Evolutionary conservation across 2,888 invertebrate species (phyloP), one percentile per base, ranked within the genome.

Genomic region (Calameuta idolon): DNA sequence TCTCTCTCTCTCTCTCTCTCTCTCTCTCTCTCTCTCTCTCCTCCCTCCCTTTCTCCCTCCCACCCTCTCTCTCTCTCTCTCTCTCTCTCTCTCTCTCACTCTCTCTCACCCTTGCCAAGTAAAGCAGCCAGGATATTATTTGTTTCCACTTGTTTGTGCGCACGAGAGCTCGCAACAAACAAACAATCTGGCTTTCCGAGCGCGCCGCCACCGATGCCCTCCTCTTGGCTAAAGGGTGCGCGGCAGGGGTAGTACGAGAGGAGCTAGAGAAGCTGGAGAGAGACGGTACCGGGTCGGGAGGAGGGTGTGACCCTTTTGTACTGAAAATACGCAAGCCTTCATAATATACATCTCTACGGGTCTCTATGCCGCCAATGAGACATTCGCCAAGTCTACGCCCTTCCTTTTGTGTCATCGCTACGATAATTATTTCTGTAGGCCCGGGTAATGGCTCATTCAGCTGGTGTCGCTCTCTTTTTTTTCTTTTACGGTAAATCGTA

Each of bases 401-500:
- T 85, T 89, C 88, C 87, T 88, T 84, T 80, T 81, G 81, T 81
- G 78, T 80, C 80, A 77, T 83, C 81, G 85, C 87, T 86, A 88
- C 88, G 90, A 90, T 90, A 90, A 90, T 91, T 90, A 90, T 90
- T 89, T 88, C 88, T 89, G 88, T 88, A 87, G 86, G 86, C 78
- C 77, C 77, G 79, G 78, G 87, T 90, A 91, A 91, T 91, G 90
- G 90, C 90, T 91, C 91, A 91, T 91, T 90, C 90, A 89, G 87
- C 79, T 78, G 84, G 87, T 88, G 87, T 89, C 87, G 76, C 69
- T 83, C 80, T 77, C 80, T 82, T 85, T 81, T 84, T 74, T 75
- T 77, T 79, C 75, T 73, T 87, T 87, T 89, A 88, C 89, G 85
- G 87, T 85, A 89, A 89, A 89, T 89, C 87, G 88, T 84, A 85